phyloP scores from a whole-genome alignment of 2,888 invertebrate genomes.

The Eumacrocentrus americanus region DNA sequence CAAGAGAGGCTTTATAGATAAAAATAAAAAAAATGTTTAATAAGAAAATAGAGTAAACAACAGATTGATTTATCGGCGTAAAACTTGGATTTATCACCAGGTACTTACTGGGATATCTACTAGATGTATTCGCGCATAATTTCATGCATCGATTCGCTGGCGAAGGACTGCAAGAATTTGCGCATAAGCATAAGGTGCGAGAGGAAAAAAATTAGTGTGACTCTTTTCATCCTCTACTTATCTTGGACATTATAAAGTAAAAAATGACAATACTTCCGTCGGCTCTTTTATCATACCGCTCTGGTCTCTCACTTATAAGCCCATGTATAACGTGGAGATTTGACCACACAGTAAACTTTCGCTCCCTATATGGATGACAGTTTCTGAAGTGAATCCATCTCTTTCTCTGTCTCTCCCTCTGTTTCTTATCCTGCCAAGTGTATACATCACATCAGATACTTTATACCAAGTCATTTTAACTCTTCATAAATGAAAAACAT shows the following conservation, averaged over 20 bases:
- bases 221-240: background rate
- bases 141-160: constrained; percentile 8
- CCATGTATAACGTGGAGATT: constrained; percentile 29
- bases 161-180: background rate
- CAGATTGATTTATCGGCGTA: constrained; percentile 4
- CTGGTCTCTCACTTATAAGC: constrained; percentile 22
- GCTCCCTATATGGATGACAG: constrained; percentile 60
- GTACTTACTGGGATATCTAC: constrained; percentile 6
- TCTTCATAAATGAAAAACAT: background rate
- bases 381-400: constrained; percentile 29
- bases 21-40: background rate
- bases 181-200: background rate
- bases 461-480: constrained; percentile 1
- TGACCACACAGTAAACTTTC: constrained; percentile 54
- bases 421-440: constrained; percentile 27
- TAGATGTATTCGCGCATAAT: background rate
- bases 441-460: constrained; percentile 13
- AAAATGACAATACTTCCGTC: constrained; percentile 8
- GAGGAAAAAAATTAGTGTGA: background rate
- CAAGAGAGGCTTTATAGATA: background rate
- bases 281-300: background rate
- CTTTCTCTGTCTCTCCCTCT: constrained; percentile 31
- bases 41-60: background rate
- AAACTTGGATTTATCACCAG: constrained; percentile 4
- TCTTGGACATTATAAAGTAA: background rate